These are phyloP conservation scores for Eupeodes corollae DNA, from an alignment of 1,140 invertebrate species.

Conservation along the genomic window DNA sequence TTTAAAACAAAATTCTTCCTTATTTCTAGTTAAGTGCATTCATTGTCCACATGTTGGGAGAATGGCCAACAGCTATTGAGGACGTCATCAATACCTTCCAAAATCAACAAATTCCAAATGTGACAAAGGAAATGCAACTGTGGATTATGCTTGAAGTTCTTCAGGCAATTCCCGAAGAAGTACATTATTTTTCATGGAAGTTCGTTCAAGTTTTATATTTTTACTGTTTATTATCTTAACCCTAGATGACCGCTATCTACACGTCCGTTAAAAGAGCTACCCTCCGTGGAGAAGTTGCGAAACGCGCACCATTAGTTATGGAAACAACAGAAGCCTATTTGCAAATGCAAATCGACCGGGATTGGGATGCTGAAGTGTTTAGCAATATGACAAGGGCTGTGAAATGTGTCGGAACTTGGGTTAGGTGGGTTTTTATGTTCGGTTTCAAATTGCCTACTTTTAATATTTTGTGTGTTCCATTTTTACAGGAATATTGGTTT, in stretches of 20 bases:
- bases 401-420: slow-evolving; percentile 52
- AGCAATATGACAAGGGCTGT: slow-evolving; percentile 43
- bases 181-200: slow-evolving; percentile 31
- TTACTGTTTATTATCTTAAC: not conserved
- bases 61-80: slow-evolving; percentile 53
- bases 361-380: slow-evolving; percentile 23
- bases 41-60: slow-evolving; percentile 50
- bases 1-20: not conserved
- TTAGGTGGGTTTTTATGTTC: slow-evolving; percentile 42
- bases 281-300: slow-evolving; percentile 23
- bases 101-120: slow-evolving; percentile 45
- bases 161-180: slow-evolving; percentile 71
- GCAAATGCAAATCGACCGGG: slow-evolving; percentile 19
- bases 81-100: slow-evolving; percentile 54
- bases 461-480: too few relatives aligned
- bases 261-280: slow-evolving; percentile 29
- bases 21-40: slow-evolving; percentile 47
- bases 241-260: slow-evolving; percentile 23
- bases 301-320: slow-evolving; percentile 24
- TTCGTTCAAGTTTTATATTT: not conserved
- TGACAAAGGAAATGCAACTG: slow-evolving; percentile 39
- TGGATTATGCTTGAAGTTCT: slow-evolving; percentile 62
- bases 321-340: slow-evolving; percentile 27
- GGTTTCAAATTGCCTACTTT: too few relatives aligned
- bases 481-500: slow-evolving; percentile 27